Evolutionary conservation across 2,797 vertebrate genomes (phyloP).

Genomic region (Gallinago nigripennis): DNA sequence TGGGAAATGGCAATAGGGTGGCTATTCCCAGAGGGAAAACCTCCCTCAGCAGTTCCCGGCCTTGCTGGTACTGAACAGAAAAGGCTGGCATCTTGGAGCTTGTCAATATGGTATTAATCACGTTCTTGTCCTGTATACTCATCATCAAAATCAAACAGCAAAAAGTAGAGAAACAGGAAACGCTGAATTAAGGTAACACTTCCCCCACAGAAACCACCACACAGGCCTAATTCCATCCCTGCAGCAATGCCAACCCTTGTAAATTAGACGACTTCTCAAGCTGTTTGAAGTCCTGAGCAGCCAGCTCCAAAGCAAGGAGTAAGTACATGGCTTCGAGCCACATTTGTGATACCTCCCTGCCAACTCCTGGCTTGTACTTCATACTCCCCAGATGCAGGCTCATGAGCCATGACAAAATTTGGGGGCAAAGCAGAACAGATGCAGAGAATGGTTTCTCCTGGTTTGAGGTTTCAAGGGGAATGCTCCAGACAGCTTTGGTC

Average conservation of each 20-base stretch:
- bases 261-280: background rate
- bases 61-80: background rate
- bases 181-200: constrained; percentile 24
- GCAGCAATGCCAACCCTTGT: constrained; percentile 1
- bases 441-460: background rate
- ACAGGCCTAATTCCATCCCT: background rate
- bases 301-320: background rate
- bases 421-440: constrained; percentile 35
- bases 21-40: background rate
- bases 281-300: constrained; percentile 20
- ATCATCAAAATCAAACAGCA: constrained; percentile 20
- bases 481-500: constrained; percentile 13
- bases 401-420: constrained; percentile 28
- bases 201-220: constrained; percentile 1
- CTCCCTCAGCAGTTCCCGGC: background rate
- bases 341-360: background rate
- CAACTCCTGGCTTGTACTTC: background rate
- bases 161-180: background rate
- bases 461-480: constrained; percentile 38
- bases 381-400: constrained; percentile 22
- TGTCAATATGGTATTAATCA: background rate
- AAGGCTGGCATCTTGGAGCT: background rate
- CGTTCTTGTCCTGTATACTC: background rate
- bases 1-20: background rate
- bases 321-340: constrained; percentile 12